Evolutionary conservation across 2,888 invertebrate species (phyloP), one percentile per base, ranked within the genome.

Genomic region (Lagria hirta): DNA sequence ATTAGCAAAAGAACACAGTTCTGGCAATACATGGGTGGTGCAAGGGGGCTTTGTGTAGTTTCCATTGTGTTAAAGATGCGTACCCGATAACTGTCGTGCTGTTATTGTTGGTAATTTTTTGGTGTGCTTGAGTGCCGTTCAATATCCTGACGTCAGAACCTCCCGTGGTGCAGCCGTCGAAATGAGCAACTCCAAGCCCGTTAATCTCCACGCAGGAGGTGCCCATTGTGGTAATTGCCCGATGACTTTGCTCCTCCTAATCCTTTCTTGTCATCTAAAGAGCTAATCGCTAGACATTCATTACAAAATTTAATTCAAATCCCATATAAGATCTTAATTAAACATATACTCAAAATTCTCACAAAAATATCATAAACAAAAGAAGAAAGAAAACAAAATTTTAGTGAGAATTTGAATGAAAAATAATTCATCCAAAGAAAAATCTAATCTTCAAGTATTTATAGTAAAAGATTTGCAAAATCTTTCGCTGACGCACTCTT

Each of bases 41-140:
- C 37, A 43, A 41, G 48, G 46, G 48, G 47, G 48, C 54, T 52
- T 57, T 57, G 58, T 54, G 44, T 49, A 36, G 41, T 43, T 40
- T 27, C 37, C 55, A 59, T 62, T 64, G 59, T 61, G 53, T 48
- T 43, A 36, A 51, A 60, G 62, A 62, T 63, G 62, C 57, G 54
- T 54, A 51, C 48, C 59, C 58, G 62, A 62, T 63, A 61, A 60
- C 61, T 58, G 54, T 53, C 59, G 55, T 56, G 62, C 58, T 61
- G 60, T 62, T 62, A 60, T 64, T 64, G 64, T 64, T 61, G 59
- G 61, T 63, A 62, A 64, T 62, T 64, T 64, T 64, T 63, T 61
- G 61, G 62, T 57, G 35, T 54, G 59, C 58, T 55, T 54, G 60
- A 61, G 60, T 58, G 57, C 53, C 55, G 55, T 54, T 60, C 59